Evolutionary conservation across 2,888 invertebrate genomes (phyloP), one percentile per base, ranked within the genome.

Genomic region (Gonocerus acuteangulatus): DNA sequence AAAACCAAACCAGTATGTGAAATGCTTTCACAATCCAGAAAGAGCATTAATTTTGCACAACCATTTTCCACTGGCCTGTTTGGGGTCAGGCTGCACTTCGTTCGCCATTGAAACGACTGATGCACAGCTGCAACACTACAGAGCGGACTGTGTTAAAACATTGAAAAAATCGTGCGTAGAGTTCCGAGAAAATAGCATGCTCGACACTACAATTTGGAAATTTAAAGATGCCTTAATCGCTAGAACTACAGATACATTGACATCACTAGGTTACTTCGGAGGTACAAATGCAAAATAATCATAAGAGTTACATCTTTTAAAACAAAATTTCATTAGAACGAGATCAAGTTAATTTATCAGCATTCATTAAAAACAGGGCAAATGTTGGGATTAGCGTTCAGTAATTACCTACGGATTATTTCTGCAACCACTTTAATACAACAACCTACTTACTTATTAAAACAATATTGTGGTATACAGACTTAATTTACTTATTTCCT

Each of bases 21-120:
- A 94, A 76, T 92, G 93, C 74, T 94, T 94, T 79, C 93, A 93
- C 76, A 89, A 92, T 76, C 89, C 93, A 32, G 89, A 89, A 70
- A 84, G 88, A 70, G 92, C 92, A 56, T 80, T 93, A 51, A 87
- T 90, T 34, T 79, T 94, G 66, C 94, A 94, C 79, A 94, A 94
- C 76, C 94, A 94, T 75, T 93, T 92, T 73, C 93, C 94, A 36
- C 76, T 94, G 68, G 88, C 89, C 62, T 94, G 93, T 72, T 76
- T 93, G 39, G 89, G 90, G 48, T 81, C 83, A 6, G 77, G 77
- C 16, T 93, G 92, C 75, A 88, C 88, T 57, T 88, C 89, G 48
- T 92, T 86, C 76, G 82, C 89, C 60, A 83, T 95, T 67, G 86
- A 89, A 67, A 87, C 87, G 21, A 78, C 78, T 36, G 85, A 87